Conservation (phyloP, 2,797 vertebrate genomes). For the Cyprinodon diabolis region DNA sequence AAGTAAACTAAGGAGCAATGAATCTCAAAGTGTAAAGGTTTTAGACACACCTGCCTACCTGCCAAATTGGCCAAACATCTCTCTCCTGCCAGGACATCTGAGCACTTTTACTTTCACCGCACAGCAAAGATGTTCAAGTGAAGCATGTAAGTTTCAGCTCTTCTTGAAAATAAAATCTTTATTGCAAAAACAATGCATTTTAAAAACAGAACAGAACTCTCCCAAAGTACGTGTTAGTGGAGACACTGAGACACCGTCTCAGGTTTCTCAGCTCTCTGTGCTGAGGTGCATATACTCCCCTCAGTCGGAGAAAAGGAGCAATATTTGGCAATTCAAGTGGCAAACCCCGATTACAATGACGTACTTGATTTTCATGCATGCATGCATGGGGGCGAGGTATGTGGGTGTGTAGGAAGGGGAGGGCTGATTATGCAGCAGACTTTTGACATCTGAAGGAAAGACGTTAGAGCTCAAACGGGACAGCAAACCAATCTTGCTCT, state of each 20-base stretch:
- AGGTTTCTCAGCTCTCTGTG: not conserved
- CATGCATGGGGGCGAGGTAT: not conserved
- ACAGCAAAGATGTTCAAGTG: slow-evolving; percentile 21
- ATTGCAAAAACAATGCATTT: not conserved
- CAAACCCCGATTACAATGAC: not conserved
- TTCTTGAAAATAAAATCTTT: not conserved
- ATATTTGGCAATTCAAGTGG: not conserved
- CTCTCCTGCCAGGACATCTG: slow-evolving; percentile 16
- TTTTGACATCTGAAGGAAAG: slow-evolving; percentile 27
- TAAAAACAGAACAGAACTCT: not conserved
- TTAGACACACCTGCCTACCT: not conserved
- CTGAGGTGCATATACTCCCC: not conserved
- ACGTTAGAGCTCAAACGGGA: slow-evolving; percentile 12
- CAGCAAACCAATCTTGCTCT: slow-evolving; percentile 25
- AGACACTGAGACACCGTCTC: too few species aligned
- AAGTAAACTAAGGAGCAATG: not conserved
- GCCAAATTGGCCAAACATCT: not conserved
- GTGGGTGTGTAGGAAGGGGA: slow-evolving; percentile 21
- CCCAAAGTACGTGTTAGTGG: too few species aligned
- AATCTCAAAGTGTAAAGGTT: not conserved
- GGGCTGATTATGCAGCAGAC: slow-evolving; percentile 28
- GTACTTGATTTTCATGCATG: not conserved
- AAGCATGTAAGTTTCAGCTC: not conserved
- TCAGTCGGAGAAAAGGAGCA: not conserved
- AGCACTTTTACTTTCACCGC: slow-evolving; percentile 12